phyloP scores from a whole-genome alignment of 1,140 invertebrate species.

The Prorops nasuta region DNA sequence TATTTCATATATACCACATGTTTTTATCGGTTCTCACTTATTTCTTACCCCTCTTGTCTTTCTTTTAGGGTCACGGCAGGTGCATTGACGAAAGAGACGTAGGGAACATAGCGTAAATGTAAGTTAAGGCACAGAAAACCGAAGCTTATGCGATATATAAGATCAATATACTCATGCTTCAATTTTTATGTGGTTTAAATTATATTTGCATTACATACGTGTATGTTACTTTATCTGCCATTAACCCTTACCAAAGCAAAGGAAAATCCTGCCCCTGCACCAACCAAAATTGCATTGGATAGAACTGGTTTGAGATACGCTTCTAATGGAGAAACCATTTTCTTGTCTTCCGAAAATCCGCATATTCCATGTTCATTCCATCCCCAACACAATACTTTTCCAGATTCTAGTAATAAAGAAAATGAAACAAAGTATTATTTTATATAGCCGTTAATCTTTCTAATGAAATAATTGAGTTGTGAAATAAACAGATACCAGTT shows the following conservation, averaged over 20 bases:
- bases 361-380: slow-evolving; percentile 92
- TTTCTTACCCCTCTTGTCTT: too few species aligned
- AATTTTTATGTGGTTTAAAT: slow-evolving; percentile 1
- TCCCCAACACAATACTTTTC: slow-evolving; percentile 75
- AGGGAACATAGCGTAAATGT: too few species aligned
- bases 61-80: too few species aligned
- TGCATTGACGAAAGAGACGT: too few species aligned
- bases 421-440: slow-evolving; percentile 13
- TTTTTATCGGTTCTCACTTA: too few species aligned
- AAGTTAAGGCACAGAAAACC: too few species aligned
- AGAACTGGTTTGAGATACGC: not conserved
- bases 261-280: slow-evolving; percentile 59
- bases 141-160: too few species aligned
- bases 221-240: too few species aligned
- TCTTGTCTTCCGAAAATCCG: slow-evolving; percentile 53
- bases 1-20: too few species aligned
- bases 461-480: slow-evolving; percentile 7
- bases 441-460: slow-evolving; percentile 7
- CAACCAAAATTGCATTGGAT: slow-evolving; percentile 35
- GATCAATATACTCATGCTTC: not conserved
- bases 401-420: slow-evolving; percentile 56
- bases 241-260: slow-evolving; percentile 53
- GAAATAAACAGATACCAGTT: slow-evolving; percentile 45
- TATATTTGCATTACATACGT: too few species aligned
- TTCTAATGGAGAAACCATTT: not conserved